Evolutionary conservation across 1,140 invertebrate species (phyloP).

Genomic region (Rhopalosiphum padi): DNA sequence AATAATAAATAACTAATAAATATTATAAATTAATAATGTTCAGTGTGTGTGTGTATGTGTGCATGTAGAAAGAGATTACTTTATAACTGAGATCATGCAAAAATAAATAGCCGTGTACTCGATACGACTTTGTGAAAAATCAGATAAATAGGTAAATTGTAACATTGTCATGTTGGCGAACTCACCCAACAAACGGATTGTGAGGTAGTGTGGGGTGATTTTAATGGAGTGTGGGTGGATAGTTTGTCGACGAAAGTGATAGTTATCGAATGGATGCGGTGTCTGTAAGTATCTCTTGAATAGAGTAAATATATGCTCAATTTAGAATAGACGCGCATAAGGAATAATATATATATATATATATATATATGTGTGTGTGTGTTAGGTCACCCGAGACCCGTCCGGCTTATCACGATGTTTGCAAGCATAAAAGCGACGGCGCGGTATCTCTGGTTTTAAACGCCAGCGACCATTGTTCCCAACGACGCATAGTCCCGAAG

Average conservation of each 20-base stretch:
- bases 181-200: no score
- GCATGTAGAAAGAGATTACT: neutral
- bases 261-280: neutral
- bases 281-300: neutral
- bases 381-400: neutral
- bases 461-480: constrained; percentile 2
- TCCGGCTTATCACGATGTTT: constrained; percentile 17
- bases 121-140: neutral
- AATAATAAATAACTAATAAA: no score
- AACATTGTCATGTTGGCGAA: neutral
- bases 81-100: neutral
- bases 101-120: neutral
- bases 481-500: neutral
- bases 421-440: neutral
- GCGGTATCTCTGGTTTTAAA: constrained; percentile 24
- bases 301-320: neutral
- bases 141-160: neutral
- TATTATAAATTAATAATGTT: no score
- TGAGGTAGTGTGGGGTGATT: neutral
- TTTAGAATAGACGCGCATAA: neutral
- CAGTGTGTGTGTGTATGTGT: no score
- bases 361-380: neutral
- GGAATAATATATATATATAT: neutral
- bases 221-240: neutral
- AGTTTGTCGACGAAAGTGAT: neutral